Conservation (phyloP, 2,113 vertebrate genomes). For the Eurypyga helias region DNA sequence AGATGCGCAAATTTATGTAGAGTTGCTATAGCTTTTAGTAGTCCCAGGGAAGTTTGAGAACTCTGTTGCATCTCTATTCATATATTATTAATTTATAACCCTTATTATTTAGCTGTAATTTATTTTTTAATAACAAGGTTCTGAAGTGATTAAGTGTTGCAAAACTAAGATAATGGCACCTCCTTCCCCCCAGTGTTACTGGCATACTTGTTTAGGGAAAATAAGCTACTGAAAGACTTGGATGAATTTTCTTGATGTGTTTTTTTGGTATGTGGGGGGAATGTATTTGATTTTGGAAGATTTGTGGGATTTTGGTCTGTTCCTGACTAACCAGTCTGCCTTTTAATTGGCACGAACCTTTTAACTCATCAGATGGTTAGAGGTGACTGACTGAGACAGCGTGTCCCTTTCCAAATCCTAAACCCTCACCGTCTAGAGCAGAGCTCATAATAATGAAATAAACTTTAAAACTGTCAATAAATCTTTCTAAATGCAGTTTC, state of each 20-base stretch:
- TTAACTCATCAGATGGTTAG: background rate
- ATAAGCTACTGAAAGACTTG: background rate
- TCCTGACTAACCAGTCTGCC: background rate
- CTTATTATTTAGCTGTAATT: background rate
- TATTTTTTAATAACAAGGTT: background rate
- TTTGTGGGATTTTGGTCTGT: background rate
- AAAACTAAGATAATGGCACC: background rate
- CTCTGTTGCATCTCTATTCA: background rate
- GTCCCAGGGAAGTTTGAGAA: background rate
- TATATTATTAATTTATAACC: background rate
- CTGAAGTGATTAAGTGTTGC: background rate
- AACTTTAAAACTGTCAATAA: background rate
- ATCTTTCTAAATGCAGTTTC: background rate
- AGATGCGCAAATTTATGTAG: background rate
- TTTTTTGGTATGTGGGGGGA: background rate
- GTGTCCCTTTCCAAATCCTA: background rate
- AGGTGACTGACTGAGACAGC: no score
- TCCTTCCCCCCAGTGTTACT: background rate
- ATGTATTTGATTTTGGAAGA: background rate
- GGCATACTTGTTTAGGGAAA: background rate
- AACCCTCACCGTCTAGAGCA: background rate
- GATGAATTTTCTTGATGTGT: rapidly evolving
- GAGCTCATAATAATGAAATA: background rate
- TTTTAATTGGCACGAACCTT: background rate
- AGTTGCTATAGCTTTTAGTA: background rate